phyloP scores from a whole-genome alignment of 2,888 invertebrate species.

The Mactromeris polynyma region DNA sequence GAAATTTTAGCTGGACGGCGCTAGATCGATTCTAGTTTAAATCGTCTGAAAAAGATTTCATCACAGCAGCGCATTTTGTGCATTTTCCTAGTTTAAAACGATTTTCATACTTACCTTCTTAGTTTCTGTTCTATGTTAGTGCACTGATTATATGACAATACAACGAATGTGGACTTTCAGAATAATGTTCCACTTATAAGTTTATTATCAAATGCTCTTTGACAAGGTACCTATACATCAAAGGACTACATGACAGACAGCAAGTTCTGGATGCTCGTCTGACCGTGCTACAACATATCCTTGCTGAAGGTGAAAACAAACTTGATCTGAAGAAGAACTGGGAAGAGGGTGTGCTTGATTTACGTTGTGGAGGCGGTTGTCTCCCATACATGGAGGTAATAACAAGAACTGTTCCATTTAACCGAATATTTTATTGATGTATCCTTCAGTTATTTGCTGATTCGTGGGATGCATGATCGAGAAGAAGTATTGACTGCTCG shows the following conservation, averaged over 20 bases:
- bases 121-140: no score
- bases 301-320: conserved; percentile 73
- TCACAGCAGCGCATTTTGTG: no score
- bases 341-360: conserved; percentile 77
- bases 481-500: conserved; percentile 79
- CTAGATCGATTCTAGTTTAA: no score
- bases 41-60: no score
- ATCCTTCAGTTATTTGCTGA: conserved; percentile 76
- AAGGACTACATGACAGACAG: conserved; percentile 78
- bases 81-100: no score
- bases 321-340: conserved; percentile 71
- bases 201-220: not conserved
- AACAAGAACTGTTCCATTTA: conserved; percentile 7
- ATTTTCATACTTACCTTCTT: no score
- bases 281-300: conserved; percentile 78
- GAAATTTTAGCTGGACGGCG: no score
- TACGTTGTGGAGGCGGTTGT: conserved; percentile 82
- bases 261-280: conserved; percentile 79
- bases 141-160: no score
- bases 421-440: not conserved
- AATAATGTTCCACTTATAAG: no score
- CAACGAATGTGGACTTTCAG: no score
- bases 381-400: conserved; percentile 82
- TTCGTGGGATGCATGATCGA: conserved; percentile 78
- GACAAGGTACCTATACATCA: conserved; percentile 79